Conservation (phyloP, 2,888 invertebrate genomes). For the Quadriops clusia region DNA sequence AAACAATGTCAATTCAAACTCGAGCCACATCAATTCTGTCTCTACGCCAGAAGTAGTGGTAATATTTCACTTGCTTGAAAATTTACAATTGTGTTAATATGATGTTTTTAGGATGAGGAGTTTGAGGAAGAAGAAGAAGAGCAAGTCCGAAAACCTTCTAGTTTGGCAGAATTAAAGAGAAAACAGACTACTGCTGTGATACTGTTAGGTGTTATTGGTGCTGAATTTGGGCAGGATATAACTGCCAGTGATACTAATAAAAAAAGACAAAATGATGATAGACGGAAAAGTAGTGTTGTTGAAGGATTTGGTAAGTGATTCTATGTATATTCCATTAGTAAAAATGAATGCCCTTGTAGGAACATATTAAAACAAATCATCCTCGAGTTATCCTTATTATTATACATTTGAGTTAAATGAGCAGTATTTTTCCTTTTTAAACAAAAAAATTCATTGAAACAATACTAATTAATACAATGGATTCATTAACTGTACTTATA, state of each 20-base stretch:
- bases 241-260: slow-evolving; percentile 49
- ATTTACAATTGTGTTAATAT: slow-evolving; percentile 4
- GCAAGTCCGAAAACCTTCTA: slow-evolving; percentile 76
- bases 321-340: slow-evolving; percentile 2
- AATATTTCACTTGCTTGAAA: slow-evolving; percentile 5
- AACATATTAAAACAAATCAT: too few relatives aligned
- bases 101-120: slow-evolving; percentile 51
- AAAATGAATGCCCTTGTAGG: too few relatives aligned
- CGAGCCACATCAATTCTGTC: slow-evolving; percentile 15
- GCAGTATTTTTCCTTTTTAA: too few relatives aligned
- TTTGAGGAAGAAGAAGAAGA: slow-evolving; percentile 79
- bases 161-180: slow-evolving; percentile 72
- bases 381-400: too few relatives aligned
- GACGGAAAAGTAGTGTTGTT: slow-evolving; percentile 70
- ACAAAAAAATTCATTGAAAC: too few relatives aligned
- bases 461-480: too few relatives aligned
- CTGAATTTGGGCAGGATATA: slow-evolving; percentile 96
- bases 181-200: slow-evolving; percentile 97
- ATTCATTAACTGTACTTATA: too few relatives aligned
- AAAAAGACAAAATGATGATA: slow-evolving; percentile 44
- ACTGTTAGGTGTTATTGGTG: slow-evolving; percentile 90
- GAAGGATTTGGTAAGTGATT: slow-evolving; percentile 48
- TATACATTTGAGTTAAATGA: background rate
- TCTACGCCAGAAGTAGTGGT: slow-evolving; percentile 12
- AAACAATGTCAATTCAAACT: slow-evolving; percentile 34